A percentile compares a stretch with the other conserved stretches of the same genome.
phyloP scores from a whole-genome alignment of 1,140 invertebrate genomes.

The Neocloeon triangulifer region DNA sequence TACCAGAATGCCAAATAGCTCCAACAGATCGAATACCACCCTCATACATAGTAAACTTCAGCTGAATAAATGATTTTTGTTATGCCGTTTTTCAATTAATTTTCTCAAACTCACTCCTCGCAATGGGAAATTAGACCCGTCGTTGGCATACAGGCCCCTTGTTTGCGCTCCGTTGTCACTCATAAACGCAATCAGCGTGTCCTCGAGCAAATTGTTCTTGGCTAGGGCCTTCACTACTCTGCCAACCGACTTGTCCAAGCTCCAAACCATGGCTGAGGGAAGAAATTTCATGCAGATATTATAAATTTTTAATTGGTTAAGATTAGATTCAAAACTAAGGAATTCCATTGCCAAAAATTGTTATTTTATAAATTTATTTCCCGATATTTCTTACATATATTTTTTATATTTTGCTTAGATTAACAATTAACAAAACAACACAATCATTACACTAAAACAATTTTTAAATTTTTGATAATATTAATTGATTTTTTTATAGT shows the following conservation, averaged over 20 bases:
- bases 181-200: constrained; percentile 19
- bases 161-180: constrained; percentile 23
- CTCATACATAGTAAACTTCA: constrained; percentile 45
- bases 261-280: constrained; percentile 20
- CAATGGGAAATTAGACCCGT: constrained; percentile 26
- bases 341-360: too few species aligned
- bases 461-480: too few species aligned
- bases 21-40: constrained; percentile 39
- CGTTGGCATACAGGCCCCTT: constrained; percentile 19
- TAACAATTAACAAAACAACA: too few species aligned
- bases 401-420: too few species aligned
- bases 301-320: too few species aligned
- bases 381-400: too few species aligned
- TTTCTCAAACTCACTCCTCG: constrained; percentile 19
- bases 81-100: too few species aligned
- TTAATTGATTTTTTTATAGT: too few species aligned
- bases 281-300: too few species aligned
- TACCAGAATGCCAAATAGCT: constrained; percentile 35
- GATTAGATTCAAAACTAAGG: too few species aligned
- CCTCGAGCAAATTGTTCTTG: constrained; percentile 15
- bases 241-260: constrained; percentile 24
- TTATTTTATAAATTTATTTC: too few species aligned
- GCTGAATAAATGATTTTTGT: constrained; percentile 11
- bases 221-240: constrained; percentile 17
- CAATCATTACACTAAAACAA: too few species aligned